These are phyloP conservation scores for Drosophila multiciliata DNA, from an alignment of 2,888 invertebrate species.

Conservation along the genomic window DNA sequence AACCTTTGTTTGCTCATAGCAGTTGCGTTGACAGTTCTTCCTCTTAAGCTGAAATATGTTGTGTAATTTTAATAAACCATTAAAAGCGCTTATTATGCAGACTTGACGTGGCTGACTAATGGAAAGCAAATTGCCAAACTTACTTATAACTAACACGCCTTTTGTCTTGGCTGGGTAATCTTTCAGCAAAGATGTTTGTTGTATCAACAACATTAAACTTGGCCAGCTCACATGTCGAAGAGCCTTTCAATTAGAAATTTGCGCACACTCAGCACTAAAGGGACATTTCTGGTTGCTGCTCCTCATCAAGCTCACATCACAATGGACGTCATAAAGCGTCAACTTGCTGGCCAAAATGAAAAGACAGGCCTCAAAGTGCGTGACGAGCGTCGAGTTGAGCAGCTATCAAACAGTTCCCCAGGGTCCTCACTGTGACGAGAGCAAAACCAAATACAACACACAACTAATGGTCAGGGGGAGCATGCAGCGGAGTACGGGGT, in stretches of 20 bases:
- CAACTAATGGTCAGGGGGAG: conserved; percentile 42
- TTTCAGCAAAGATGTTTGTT: conserved; percentile 31
- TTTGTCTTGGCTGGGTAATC: conserved; percentile 20
- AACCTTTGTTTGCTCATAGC: background rate
- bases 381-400: conserved; percentile 42
- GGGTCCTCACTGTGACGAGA: conserved; percentile 46
- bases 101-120: conserved; percentile 41
- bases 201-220: conserved; percentile 24
- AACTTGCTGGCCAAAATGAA: conserved; percentile 12
- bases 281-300: conserved; percentile 47
- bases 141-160: conserved; percentile 36
- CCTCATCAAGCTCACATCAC: conserved; percentile 31
- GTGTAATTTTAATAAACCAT: conserved; percentile 3
- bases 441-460: conserved; percentile 35
- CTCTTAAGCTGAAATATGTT: conserved; percentile 2
- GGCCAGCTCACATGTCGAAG: conserved; percentile 43
- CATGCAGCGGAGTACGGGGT: background rate
- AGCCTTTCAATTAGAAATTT: conserved; percentile 72
- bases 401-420: conserved; percentile 47
- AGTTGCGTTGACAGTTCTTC: background rate
- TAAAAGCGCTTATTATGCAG: conserved; percentile 40
- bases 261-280: conserved; percentile 71
- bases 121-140: conserved; percentile 30
- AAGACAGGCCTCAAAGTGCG: conserved; percentile 50
- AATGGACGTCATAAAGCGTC: conserved; percentile 59